Conservation (phyloP, 2,888 invertebrate species). For the Nemotelus nigrinus region DNA sequence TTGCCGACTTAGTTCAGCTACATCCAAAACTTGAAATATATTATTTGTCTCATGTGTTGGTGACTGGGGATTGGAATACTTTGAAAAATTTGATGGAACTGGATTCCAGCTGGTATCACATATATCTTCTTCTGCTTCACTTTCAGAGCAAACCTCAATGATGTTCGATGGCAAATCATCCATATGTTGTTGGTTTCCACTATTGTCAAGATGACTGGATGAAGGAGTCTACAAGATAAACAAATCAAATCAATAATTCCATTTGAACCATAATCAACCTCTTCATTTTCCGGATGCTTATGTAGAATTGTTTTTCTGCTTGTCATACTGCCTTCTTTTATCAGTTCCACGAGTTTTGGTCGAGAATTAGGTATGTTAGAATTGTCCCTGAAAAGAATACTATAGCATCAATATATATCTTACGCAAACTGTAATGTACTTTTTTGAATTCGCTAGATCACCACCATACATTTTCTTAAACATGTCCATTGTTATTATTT, state of each 20-base stretch:
- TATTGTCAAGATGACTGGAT: background rate
- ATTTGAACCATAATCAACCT: too few species aligned
- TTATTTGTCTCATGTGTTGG: background rate
- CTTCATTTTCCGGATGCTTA: background rate
- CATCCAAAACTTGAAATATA: slow-evolving; percentile 58
- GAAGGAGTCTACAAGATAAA: too few species aligned
- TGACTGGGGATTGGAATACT: background rate
- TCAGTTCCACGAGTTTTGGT: slow-evolving; percentile 19
- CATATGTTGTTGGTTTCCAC: slow-evolving; percentile 34
- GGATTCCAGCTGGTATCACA: background rate
- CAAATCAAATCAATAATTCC: too few species aligned
- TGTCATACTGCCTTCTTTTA: slow-evolving; percentile 8
- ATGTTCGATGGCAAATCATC: slow-evolving; percentile 53
- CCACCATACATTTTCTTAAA: slow-evolving; percentile 62
- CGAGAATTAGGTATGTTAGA: background rate
- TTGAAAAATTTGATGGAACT: background rate
- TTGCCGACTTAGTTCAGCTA: slow-evolving; percentile 61
- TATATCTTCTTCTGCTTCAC: slow-evolving; percentile 41
- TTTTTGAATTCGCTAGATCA: slow-evolving; percentile 56
- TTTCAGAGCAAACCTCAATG: slow-evolving; percentile 52
- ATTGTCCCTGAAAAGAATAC: background rate
- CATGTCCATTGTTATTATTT: slow-evolving; percentile 62
- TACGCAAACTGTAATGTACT: too few species aligned
- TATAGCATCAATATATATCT: background rate
- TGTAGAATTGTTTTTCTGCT: background rate